A percentile compares a stretch with the other conserved stretches of the same genome.
Conservation (phyloP, 2,797 vertebrate species). For the Sebastes umbrosus region DNA sequence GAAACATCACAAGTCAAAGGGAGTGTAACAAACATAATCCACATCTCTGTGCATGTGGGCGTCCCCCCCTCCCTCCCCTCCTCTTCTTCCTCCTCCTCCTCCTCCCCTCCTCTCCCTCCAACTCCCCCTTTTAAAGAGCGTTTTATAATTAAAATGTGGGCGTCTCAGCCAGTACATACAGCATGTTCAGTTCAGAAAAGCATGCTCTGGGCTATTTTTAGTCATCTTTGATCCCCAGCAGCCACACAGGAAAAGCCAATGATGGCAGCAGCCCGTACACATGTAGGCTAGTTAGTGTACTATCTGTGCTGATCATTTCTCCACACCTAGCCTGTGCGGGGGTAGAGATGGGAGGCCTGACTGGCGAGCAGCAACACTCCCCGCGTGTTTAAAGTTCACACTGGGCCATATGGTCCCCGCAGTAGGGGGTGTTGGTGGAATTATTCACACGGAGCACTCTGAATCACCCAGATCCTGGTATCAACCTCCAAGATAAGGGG, state of each 20-base stretch:
- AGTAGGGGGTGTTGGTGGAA: slow-evolving; percentile 74
- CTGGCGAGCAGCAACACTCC: slow-evolving; percentile 63
- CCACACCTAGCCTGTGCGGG: slow-evolving; percentile 47
- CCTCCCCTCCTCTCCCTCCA: background rate
- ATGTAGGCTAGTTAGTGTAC: slow-evolving; percentile 56
- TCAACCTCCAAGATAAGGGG: slow-evolving; percentile 75
- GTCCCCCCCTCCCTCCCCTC: background rate
- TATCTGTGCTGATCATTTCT: slow-evolving; percentile 60
- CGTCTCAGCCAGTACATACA: slow-evolving; percentile 70
- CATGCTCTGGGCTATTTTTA: slow-evolving; percentile 78
- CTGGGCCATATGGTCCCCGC: slow-evolving; percentile 80
- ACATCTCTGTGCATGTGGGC: slow-evolving; percentile 68
- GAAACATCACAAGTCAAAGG: slow-evolving; percentile 70
- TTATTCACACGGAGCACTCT: slow-evolving; percentile 74
- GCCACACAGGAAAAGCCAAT: slow-evolving; percentile 65
- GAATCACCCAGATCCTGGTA: slow-evolving; percentile 74
- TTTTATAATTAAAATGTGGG: slow-evolving; percentile 80
- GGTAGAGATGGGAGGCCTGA: slow-evolving; percentile 60
- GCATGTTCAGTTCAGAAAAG: slow-evolving; percentile 72
- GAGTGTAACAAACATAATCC: slow-evolving; percentile 71
- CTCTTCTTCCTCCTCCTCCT: background rate
- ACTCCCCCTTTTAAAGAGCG: slow-evolving; percentile 59
- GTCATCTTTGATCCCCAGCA: slow-evolving; percentile 71
- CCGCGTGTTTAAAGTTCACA: slow-evolving; percentile 81
- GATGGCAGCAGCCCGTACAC: slow-evolving; percentile 62